Percentiles rank a stretch among this genome's conserved stretches.
phyloP scores from a whole-genome alignment of 2,888 invertebrate genomes.

The Tetrapedia diversipes region DNA sequence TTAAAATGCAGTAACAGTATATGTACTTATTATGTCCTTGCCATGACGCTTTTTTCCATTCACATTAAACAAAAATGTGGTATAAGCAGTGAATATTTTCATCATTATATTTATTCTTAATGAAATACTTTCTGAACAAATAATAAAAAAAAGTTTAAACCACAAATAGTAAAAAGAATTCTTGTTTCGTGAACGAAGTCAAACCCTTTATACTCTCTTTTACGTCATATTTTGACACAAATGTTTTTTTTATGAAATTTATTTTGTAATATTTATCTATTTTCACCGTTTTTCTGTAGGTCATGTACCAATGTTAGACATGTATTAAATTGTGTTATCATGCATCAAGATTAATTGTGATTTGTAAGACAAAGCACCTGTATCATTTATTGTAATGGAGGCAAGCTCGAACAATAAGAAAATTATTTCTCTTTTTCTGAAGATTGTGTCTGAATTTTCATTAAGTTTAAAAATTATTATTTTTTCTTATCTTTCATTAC shows the following conservation, averaged over 20 bases:
- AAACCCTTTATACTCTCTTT: constrained; percentile 25
- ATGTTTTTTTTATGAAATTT: constrained; percentile 60
- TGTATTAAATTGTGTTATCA: constrained; percentile 42
- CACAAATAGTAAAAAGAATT: constrained; percentile 21
- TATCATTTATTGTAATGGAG: constrained; percentile 35
- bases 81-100: constrained; percentile 32
- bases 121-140: constrained; percentile 13
- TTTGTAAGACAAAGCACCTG: constrained; percentile 51
- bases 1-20: constrained; percentile 53
- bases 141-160: constrained; percentile 12
- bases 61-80: constrained; percentile 25
- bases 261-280: constrained; percentile 71
- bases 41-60: constrained; percentile 19
- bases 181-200: constrained; percentile 22
- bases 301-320: constrained; percentile 45
- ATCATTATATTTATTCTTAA: constrained; percentile 22
- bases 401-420: constrained; percentile 53
- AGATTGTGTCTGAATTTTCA: not conserved
- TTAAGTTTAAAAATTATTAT: not conserved
- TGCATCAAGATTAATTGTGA: constrained; percentile 39
- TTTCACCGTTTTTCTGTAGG: constrained; percentile 43
- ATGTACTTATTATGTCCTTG: constrained; percentile 35
- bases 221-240: constrained; percentile 24
- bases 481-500: constrained; percentile 1
- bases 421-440: constrained; percentile 30